Base-by-base conservation (phyloP, 2,888 invertebrate species). In the Acanthopleura granulata region DNA sequence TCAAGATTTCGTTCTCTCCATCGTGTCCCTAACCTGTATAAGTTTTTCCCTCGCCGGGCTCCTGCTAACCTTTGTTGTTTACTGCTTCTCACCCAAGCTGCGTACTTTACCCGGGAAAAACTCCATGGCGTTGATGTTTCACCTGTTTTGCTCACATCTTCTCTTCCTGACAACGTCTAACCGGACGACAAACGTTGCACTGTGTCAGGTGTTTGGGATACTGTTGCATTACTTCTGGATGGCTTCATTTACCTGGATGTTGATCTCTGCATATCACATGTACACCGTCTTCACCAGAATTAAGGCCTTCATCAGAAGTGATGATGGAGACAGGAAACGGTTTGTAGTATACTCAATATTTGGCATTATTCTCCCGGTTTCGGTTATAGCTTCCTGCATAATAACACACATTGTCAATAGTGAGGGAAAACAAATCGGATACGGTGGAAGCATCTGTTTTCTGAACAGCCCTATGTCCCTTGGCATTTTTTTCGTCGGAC, bases 401-500 rank as follows among this genome's bases (percentile, higher is more conserved):
- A 57, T 22, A 22, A 22, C 22, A 9, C 22, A n/a, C 57, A 6
- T 22, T 18, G 6, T 57, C 18, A 57, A 57, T 6, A n/a, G n/a
- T 57, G 57, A 57, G 16, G 76, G 77, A 18, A 22, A 22, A 6
- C 22, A 69, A 11, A 22, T 61, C 22, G 81, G 81, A 0, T 82
- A 82, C 70, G 82, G 82, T 9, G 79, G 76, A 0, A 62, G 70
- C 16, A 61, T 74, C n/a, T 81, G 81, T 66, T 81, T 78, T 49
- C 76, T 81, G 40, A 76, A 49, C 72, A 61, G 77, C 1, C 57
- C 57, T 18, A 61, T 78, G 16, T 62, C 75, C 0, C 73, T 76
- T 16, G 75, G 74, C 40, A 72, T 81, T 18, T 75, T 81, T 11
- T 83, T 86, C 30, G 75, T 84, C 14, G 66, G 77, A 16, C 86